Evolutionary conservation across 2,888 invertebrate species (phyloP), one percentile per base, ranked within the genome.

Genomic region (Dynastes hyllus): DNA sequence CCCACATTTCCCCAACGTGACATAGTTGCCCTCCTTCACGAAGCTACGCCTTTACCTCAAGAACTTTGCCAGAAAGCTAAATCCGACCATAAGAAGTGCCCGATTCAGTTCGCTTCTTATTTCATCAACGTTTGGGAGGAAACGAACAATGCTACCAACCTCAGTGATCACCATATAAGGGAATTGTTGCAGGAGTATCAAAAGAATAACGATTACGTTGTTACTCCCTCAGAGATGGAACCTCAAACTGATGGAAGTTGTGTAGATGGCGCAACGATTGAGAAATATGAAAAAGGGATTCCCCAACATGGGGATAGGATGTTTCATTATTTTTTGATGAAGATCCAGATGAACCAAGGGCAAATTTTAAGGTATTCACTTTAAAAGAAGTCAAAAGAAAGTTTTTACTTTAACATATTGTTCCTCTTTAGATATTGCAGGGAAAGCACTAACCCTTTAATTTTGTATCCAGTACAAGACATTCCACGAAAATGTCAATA

Each of bases 261-360:
- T 29, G 80, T 40, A 37, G 82, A 81, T n/a, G 89, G 88, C 13
- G 86, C 86, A 1, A 88, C 86, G 11, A 88, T 90, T 11, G 97
- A 97, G 85, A 91, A 92, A 32, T 97, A 97, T 86, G 97, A 97
- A 85, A 95, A 95, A 84, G 91, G 92, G 0, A 87, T 92, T 76
- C 96, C 97, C 0, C 91, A 93, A 40, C 97, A 97, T 86, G 97
- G 96, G 0, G 97, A 97, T 88, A 90, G 93, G 81, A 91, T 95
- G 88, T 96, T 96, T 86, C 95, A 97, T 87, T 92, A 94, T 79
- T 96, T 97, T 86, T 87, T 95, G 29, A 92, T 93, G 63, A 92
- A 93, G 79, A 91, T 97, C 77, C 92, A 94, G 81, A 89, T 91
- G 70, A 95, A 95, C 90, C 96, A 96, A 0, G 94, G 95, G 16